These are phyloP conservation scores for Nasonovia ribisnigri DNA, from an alignment of 2,888 invertebrate species.

Conservation along the genomic window DNA sequence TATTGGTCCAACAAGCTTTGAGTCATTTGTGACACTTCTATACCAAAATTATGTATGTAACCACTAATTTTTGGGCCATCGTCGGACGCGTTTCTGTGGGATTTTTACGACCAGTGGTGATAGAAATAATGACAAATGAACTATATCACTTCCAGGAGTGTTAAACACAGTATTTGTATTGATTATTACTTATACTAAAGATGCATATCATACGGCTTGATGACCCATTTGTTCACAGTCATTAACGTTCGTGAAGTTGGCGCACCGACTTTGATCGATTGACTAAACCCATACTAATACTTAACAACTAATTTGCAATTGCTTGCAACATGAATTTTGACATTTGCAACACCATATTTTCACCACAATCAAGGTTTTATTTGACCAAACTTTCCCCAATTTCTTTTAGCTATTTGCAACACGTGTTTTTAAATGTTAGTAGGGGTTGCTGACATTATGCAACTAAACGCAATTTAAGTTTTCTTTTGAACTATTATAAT, in stretches of 20 bases:
- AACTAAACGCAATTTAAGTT: not conserved
- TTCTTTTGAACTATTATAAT: not conserved
- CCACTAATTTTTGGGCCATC: too few relatives aligned
- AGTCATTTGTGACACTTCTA: not conserved
- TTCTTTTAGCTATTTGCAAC: not conserved
- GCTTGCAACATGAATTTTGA: not conserved
- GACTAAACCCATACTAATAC: not conserved
- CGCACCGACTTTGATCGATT: not conserved
- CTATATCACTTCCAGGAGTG: not conserved
- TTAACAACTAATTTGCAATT: not conserved
- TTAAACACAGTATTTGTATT: not conserved
- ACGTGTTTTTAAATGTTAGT: not conserved
- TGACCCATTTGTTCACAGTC: not conserved
- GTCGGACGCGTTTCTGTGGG: not conserved
- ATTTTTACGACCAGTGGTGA: not conserved
- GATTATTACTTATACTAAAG: too few relatives aligned
- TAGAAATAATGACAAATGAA: not conserved
- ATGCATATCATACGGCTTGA: not conserved
- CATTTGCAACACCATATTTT: not conserved
- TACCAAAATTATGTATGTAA: too few relatives aligned
- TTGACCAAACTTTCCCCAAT: not conserved
- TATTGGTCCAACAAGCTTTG: not conserved
- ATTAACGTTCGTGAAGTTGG: not conserved
- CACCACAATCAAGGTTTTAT: not conserved
- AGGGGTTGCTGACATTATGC: not conserved